Base-by-base conservation (phyloP, 2,888 invertebrate species). In the Coelopa pilipes region DNA sequence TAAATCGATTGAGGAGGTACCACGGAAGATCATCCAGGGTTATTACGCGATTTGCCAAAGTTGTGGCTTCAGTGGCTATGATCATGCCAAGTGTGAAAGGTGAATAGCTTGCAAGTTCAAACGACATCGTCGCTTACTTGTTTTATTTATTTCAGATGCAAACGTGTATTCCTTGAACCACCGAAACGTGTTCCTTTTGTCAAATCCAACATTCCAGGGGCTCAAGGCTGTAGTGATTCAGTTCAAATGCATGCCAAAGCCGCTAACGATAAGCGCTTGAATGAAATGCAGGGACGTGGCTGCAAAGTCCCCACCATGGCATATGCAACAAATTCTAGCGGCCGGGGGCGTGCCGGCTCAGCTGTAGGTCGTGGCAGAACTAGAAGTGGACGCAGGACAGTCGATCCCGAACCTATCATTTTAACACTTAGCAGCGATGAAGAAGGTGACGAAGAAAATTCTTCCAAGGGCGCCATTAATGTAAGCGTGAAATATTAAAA, bases 31-130 rank as follows among this genome's bases (percentile, higher is more conserved):
- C 77, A 89, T 93, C 47, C 91, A 92, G 53, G 94, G 94, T 69
- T 92, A 91, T 89, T 88, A 93, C 78, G 94, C 94, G 10, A 90
- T 96, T 1, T 96, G 96, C 87, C 91, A 91, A 77, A 90, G 90
- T 78, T 96, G 96, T 86, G 96, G 96, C 19, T 92, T 93, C 82
- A 90, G 92, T 63, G 94, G 95, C 70, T 90, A 90, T 80, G 93
- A 95, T 86, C 94, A 95, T 85, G 92, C 92, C 80, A 91, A 91
- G 76, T 96, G 96, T 88, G 91, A 93, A 87, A 88, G 71, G 71
- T 71, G 47, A 50, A 21, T 13, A 21, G 12, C 13, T 60, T 53
- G 67, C 65, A 73, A 17, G 17, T 12, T 59, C 11, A 9, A 24
- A 2, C 45, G 34, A 53, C 1, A 55, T 45, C 11, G 2, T 53